phyloP scores from a whole-genome alignment of 1,140 invertebrate genomes.

The Muscidifurax raptorellus region DNA sequence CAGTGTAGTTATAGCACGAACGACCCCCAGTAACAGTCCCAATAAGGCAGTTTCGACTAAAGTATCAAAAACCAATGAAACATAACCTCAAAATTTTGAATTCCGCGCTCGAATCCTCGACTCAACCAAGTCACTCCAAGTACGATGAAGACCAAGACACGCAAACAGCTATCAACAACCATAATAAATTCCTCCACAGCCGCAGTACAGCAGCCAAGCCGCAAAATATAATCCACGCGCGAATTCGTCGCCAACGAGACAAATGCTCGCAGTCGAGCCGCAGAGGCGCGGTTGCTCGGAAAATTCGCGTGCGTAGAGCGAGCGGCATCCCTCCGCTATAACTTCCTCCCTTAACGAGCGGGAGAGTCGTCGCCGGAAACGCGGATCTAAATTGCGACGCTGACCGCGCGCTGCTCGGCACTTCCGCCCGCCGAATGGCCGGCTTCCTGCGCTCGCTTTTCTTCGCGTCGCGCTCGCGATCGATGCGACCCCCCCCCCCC shows the following conservation, averaged over 20 bases:
- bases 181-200: too few species aligned
- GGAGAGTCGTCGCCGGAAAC: constrained; percentile 11
- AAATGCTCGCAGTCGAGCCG: neutral
- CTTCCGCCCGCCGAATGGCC: constrained; percentile 42
- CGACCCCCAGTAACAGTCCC: too few species aligned
- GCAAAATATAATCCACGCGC: neutral
- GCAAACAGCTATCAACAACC: too few species aligned
- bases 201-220: neutral
- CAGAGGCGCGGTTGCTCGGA: constrained; percentile 3
- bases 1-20: too few species aligned
- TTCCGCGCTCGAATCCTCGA: too few species aligned
- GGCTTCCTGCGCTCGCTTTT: constrained; percentile 43
- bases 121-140: too few species aligned
- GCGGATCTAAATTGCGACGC: constrained; percentile 49
- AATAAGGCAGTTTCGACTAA: too few species aligned
- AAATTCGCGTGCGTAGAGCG: constrained; percentile 12
- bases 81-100: too few species aligned
- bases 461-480: constrained; percentile 11
- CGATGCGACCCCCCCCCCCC: neutral
- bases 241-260: neutral
- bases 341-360: constrained; percentile 13
- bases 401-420: constrained; percentile 45
- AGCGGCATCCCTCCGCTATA: neutral
- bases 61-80: too few species aligned
- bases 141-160: too few species aligned